These are phyloP conservation scores for Hoplostethus atlanticus DNA, from an alignment of 2,797 vertebrate genomes.

Conservation along the genomic window DNA sequence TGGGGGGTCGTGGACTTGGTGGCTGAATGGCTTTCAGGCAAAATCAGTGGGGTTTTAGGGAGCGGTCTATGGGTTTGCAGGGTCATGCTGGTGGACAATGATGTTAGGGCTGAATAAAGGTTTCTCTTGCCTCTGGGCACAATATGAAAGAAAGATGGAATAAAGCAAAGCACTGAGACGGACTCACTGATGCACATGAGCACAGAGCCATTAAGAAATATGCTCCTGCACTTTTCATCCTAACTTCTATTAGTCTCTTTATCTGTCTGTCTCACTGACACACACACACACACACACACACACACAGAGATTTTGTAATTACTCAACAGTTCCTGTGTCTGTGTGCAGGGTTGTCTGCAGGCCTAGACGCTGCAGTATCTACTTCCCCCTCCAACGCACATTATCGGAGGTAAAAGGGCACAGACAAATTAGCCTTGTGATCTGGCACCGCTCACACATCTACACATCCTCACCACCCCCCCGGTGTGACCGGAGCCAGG, in stretches of 20 bases:
- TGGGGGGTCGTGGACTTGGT: constrained; percentile 38
- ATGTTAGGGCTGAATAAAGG: constrained; percentile 8
- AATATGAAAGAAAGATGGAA: not conserved
- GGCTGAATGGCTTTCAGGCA: constrained; percentile 8
- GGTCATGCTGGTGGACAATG: constrained; percentile 1
- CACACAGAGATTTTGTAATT: constrained; percentile 31
- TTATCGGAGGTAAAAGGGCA: not conserved
- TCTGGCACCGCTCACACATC: constrained; percentile 10
- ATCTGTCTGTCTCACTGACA: not conserved
- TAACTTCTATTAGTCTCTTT: not conserved
- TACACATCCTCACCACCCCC: constrained; percentile 5
- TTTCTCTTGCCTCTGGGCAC: constrained; percentile 20
- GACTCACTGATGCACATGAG: not conserved
- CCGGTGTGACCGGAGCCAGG: constrained; percentile 9
- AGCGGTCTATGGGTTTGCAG: constrained; percentile 1
- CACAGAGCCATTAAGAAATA: not conserved
- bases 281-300: not conserved
- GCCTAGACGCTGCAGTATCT: constrained; percentile 26
- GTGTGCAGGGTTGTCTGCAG: constrained; percentile 41
- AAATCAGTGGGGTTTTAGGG: constrained; percentile 31
- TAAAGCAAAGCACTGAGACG: not conserved
- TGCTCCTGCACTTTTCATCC: not conserved
- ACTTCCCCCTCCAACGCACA: constrained; percentile 51
- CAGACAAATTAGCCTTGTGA: not conserved
- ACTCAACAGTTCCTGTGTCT: constrained; percentile 60